Percentiles rank a stretch among this genome's conserved stretches.
phyloP scores from a whole-genome alignment of 2,113 vertebrate genomes.

The Opisthocomus hoazin region DNA sequence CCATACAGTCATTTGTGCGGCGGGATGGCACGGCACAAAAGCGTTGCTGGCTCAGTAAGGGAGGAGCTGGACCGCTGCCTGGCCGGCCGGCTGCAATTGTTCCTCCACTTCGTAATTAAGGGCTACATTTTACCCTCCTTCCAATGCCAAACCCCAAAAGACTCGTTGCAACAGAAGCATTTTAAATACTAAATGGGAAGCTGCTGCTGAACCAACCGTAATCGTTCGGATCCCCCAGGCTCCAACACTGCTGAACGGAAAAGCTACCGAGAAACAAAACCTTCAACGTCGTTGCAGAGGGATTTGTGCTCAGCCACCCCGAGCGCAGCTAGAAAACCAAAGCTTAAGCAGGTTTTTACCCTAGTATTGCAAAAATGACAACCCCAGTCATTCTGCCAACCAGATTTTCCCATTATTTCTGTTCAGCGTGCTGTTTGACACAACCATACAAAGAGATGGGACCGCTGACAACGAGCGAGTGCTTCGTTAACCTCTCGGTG shows the following conservation, averaged over 20 bases:
- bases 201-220: not conserved
- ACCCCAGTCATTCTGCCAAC: not conserved
- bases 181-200: not conserved
- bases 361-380: not conserved
- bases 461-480: not conserved
- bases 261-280: not conserved
- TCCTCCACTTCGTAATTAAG: conserved; percentile 3
- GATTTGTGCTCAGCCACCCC: not conserved
- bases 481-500: conserved; percentile 35
- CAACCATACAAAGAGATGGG: conserved; percentile 21
- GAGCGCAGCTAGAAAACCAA: not conserved
- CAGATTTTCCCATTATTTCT: conserved; percentile 47
- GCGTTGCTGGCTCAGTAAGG: not conserved
- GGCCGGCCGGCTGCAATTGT: not conserved
- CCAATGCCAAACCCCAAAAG: conserved; percentile 10
- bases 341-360: conserved; percentile 7
- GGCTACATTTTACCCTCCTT: conserved; percentile 1
- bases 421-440: conserved; percentile 23
- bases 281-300: not conserved
- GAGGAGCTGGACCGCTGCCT: conserved; percentile 12
- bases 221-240: rapidly evolving
- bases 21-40: conserved; percentile 14
- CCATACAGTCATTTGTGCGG: not conserved
- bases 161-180: not conserved
- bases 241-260: not conserved